Conservation (phyloP, 2,888 invertebrate species). For the Rhagonycha lutea region DNA sequence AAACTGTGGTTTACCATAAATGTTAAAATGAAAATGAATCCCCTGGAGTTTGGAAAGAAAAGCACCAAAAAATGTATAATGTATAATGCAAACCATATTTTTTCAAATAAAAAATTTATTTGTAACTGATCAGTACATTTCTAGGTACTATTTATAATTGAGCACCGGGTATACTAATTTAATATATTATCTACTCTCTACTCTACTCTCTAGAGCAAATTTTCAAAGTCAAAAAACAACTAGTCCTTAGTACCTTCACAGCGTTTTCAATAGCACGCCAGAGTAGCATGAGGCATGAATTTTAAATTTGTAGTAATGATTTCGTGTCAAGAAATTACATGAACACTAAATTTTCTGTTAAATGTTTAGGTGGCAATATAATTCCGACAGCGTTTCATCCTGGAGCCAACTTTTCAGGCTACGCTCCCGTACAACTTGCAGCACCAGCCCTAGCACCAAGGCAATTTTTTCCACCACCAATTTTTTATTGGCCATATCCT, state of each 20-base stretch:
- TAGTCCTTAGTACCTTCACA: not conserved
- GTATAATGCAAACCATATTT: too few relatives aligned
- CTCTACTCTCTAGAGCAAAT: too few relatives aligned
- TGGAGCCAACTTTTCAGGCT: constrained; percentile 50
- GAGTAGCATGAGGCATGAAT: not conserved
- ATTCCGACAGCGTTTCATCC: constrained; percentile 57
- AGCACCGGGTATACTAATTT: too few relatives aligned
- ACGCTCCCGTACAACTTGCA: constrained; percentile 50
- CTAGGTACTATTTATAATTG: too few relatives aligned
- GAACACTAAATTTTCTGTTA: constrained; percentile 17
- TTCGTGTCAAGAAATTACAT: not conserved
- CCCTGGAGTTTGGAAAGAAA: too few relatives aligned
- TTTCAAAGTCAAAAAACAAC: not conserved
- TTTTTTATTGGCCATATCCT: constrained; percentile 92
- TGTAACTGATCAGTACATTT: too few relatives aligned
- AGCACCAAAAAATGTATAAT: too few relatives aligned
- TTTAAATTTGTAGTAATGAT: not conserved
- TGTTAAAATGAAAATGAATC: too few relatives aligned
- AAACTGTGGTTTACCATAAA: too few relatives aligned
- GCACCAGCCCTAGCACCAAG: constrained; percentile 52
- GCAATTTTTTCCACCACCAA: constrained; percentile 65
- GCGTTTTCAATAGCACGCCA: not conserved
- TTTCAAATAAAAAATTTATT: too few relatives aligned
- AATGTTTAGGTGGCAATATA: constrained; percentile 62
- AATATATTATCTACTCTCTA: too few relatives aligned